Evolutionary conservation across 2,797 vertebrate species (phyloP).

Genomic region (Pangasius mekongensis): DNA sequence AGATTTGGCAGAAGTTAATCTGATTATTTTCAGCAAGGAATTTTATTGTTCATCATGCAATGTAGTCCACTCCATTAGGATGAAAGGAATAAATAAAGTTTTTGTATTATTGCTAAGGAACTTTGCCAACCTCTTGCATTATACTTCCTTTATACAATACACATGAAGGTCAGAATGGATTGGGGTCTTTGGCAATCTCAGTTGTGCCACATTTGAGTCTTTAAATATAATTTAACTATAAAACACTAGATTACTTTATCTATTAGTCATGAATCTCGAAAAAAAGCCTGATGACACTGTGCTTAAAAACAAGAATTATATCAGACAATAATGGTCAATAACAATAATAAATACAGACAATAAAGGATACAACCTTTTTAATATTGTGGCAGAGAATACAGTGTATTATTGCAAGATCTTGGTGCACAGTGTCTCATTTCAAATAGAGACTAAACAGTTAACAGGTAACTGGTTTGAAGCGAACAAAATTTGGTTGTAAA

Average conservation of each 20-base stretch:
- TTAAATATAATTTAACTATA: neutral
- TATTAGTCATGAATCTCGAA: neutral
- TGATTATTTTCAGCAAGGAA: neutral
- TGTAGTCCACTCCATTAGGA: neutral
- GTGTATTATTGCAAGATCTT: conserved; percentile 52
- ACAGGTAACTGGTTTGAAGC: conserved; percentile 35
- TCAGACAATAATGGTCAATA: too few relatives aligned
- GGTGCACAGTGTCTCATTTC: conserved; percentile 44
- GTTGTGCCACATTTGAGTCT: neutral
- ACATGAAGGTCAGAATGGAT: neutral
- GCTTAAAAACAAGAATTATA: neutral
- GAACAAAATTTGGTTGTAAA: conserved; percentile 27
- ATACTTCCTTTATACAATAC: neutral
- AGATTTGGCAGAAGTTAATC: neutral
- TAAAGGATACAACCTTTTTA: conserved; percentile 45
- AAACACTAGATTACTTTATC: neutral
- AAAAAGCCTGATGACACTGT: neutral
- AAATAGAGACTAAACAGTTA: conserved; percentile 14
- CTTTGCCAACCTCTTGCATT: neutral
- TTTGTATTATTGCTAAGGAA: neutral
- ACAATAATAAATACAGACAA: neutral
- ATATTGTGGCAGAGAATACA: conserved; percentile 47
- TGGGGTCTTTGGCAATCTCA: neutral
- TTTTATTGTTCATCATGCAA: neutral
- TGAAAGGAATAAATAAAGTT: neutral